These are phyloP conservation scores for Theretra japonica DNA, from an alignment of 2,888 invertebrate genomes.

Conservation along the genomic window DNA sequence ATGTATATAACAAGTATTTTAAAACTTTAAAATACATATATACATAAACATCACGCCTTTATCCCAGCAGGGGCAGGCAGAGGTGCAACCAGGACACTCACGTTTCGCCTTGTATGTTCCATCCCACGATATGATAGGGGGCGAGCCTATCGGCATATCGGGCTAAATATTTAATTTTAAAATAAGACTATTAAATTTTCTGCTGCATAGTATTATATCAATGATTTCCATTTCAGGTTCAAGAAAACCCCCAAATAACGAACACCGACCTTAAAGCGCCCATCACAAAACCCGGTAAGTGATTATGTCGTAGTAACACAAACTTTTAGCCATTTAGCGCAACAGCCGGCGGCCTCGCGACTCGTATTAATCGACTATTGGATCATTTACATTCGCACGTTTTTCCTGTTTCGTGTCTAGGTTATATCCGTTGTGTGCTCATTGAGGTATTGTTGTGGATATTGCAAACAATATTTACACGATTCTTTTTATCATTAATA, in stretches of 20 bases:
- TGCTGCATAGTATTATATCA: not conserved
- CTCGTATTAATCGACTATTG: slow-evolving; percentile 12
- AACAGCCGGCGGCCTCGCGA: slow-evolving; percentile 6
- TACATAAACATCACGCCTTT: too few species aligned
- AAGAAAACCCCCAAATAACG: slow-evolving; percentile 74
- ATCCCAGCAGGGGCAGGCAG: too few species aligned
- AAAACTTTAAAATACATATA: too few species aligned
- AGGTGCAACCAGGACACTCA: too few species aligned
- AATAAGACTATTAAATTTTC: not conserved
- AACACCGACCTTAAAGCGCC: slow-evolving; percentile 80
- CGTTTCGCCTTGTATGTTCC: too few species aligned
- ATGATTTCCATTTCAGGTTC: slow-evolving; percentile 62
- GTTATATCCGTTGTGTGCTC: slow-evolving; percentile 1
- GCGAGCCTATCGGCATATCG: too few species aligned
- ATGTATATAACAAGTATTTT: not conserved
- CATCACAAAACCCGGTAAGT: slow-evolving; percentile 79
- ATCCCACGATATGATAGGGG: too few species aligned
- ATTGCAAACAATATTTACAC: too few species aligned
- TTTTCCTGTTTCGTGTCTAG: slow-evolving; percentile 25
- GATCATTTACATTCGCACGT: slow-evolving; percentile 20
- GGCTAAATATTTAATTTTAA: too few species aligned
- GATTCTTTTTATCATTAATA: too few species aligned
- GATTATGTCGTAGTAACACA: slow-evolving; percentile 28
- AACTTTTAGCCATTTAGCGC: slow-evolving; percentile 4
- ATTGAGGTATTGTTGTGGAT: too few species aligned